Evolutionary conservation across 2,797 vertebrate genomes (phyloP).

Genomic region (Tenualosa thibaudeaui): DNA sequence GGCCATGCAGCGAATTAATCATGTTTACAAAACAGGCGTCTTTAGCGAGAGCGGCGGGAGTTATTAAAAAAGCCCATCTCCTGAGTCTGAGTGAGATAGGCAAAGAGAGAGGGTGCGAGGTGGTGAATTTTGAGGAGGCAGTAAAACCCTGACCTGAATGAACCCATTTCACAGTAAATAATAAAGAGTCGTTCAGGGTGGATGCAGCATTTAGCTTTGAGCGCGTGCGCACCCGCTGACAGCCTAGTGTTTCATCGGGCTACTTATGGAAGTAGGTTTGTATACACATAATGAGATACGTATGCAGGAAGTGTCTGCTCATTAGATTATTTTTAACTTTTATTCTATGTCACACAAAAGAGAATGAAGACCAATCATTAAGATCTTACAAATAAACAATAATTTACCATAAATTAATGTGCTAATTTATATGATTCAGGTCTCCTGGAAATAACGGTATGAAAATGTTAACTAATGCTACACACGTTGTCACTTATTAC

Average conservation of each 20-base stretch:
- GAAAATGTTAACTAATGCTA: too few species aligned
- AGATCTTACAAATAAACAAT: too few species aligned
- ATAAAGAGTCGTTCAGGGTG: neutral
- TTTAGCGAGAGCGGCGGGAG: conserved; percentile 35
- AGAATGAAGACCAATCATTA: too few species aligned
- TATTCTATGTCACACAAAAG: too few species aligned
- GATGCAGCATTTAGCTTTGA: neutral
- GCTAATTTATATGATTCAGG: too few species aligned
- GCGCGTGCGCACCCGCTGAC: neutral
- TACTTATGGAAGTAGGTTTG: neutral
- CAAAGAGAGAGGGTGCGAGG: neutral
- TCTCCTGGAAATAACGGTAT: too few species aligned
- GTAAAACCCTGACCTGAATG: neutral
- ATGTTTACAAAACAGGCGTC: conserved; percentile 46
- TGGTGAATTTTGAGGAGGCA: conserved; percentile 7
- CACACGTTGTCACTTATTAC: too few species aligned
- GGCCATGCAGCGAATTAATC: conserved; percentile 52
- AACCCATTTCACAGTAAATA: neutral
- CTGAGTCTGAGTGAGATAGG: neutral
- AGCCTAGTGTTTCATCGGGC: neutral
- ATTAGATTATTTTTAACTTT: too few species aligned
- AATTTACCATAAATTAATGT: too few species aligned
- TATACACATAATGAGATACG: neutral
- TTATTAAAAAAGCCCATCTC: neutral
- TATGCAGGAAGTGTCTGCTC: neutral